Evolutionary conservation across 2,113 vertebrate genomes (phyloP), one percentile per base, ranked within the genome.

Genomic region (Pterocles orientalis): DNA sequence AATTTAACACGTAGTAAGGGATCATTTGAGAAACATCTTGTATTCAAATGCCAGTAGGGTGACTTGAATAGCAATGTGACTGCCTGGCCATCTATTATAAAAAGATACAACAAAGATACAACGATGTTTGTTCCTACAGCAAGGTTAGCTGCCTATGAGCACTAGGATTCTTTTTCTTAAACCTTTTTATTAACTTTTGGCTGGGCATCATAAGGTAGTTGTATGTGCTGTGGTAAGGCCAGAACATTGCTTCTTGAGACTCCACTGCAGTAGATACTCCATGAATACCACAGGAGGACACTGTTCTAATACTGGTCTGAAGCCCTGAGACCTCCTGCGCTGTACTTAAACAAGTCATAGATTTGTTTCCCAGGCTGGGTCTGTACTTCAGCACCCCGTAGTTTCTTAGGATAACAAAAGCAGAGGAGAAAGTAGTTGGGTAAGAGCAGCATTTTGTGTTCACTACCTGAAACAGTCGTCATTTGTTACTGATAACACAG

Each of bases 211-310:
- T 19, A 19, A 54, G 31, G 51, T 25, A 24, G 76, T 5, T 50
- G 31, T 21, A 0, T 29, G 2, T 29, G 66, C 50, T 81, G 39
- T 57, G 70, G 19, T 66, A 6, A 68, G 92, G 56, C 34, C 58
- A 23, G 84, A 61, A 12, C 43, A 17, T 34, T 45, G 70, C 45
- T 36, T 2, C 1, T 4, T 50, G 62, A 83, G 41, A 13, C 41
- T 76, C 10, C 7, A 2, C 65, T 60, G 53, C 39, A 12, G 25
- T 8, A 57, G 56, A 11, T 81, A 82, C 60, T 71, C 25, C 15
- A 1, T 7, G 41, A 21, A 19, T 45, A 1, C 68, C 39, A 7
- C 9, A 2, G 47, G 65, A n/a, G 33, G 54, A 21, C 4, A 0
- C 48, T 17, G 76, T 86, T 48, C 85, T 31, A 10, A 10, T 5